Evolutionary conservation across 2,888 invertebrate genomes (phyloP).

Genomic region (Acanthoscelides obtectus): DNA sequence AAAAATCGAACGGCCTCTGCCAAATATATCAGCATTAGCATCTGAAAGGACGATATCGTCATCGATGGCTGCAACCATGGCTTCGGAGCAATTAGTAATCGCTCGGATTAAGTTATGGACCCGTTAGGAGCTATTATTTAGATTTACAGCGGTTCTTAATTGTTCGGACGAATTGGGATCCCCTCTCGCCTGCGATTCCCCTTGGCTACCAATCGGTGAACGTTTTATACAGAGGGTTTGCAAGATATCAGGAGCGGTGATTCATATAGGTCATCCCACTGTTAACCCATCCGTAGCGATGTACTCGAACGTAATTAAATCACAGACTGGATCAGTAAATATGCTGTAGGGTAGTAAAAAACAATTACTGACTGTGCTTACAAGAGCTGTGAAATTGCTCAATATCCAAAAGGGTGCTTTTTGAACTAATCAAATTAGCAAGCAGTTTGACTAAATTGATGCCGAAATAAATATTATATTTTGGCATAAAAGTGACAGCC

Average conservation of each 20-base stretch:
- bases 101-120: slow-evolving; percentile 39
- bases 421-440: too few relatives aligned
- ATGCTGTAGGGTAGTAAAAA: neutral
- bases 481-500: too few relatives aligned
- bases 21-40: slow-evolving; percentile 8
- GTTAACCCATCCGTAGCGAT: neutral
- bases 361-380: too few relatives aligned
- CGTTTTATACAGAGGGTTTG: neutral
- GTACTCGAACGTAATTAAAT: neutral
- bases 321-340: neutral
- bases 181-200: slow-evolving; percentile 15
- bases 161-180: slow-evolving; percentile 36
- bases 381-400: too few relatives aligned
- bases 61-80: slow-evolving; percentile 18
- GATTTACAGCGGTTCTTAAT: slow-evolving; percentile 41
- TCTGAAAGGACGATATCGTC: slow-evolving; percentile 17
- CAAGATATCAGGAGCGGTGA: neutral
- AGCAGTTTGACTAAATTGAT: too few relatives aligned
- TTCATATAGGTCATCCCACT: neutral
- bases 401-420: too few relatives aligned
- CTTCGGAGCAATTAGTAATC: slow-evolving; percentile 31
- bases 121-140: slow-evolving; percentile 39
- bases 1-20: neutral
- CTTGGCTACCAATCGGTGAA: neutral
- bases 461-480: too few relatives aligned